Percentiles rank a stretch among this genome's conserved stretches.
These are phyloP conservation scores for Peribatodes rhomboidaria DNA, from an alignment of 2,888 invertebrate genomes.

Conservation along the genomic window DNA sequence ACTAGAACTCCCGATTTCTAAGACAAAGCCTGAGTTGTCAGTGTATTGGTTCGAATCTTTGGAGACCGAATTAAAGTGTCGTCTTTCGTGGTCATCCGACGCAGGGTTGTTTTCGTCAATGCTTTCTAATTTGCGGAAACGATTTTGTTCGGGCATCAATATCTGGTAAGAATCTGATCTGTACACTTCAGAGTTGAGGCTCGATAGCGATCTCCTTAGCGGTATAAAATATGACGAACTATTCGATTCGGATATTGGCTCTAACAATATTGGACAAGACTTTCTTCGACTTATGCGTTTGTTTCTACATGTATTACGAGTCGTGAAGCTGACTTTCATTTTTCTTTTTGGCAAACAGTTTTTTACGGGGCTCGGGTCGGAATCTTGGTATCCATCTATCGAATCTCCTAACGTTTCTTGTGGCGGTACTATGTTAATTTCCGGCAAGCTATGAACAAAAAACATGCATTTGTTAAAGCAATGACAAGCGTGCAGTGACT, in stretches of 20 bases:
- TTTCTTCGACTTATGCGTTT: conserved; percentile 52
- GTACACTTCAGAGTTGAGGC: conserved; percentile 63
- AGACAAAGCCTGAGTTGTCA: conserved; percentile 30
- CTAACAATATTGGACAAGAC: conserved; percentile 47
- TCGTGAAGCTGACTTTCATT: conserved; percentile 52
- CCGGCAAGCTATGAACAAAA: conserved; percentile 59
- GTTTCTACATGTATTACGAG: conserved; percentile 38
- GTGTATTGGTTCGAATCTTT: conserved; percentile 38
- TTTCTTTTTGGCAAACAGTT: conserved; percentile 55
- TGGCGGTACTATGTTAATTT: conserved; percentile 47
- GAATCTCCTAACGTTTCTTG: conserved; percentile 59
- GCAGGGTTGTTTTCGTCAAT: conserved; percentile 62
- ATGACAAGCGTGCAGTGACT: conserved; percentile 24
- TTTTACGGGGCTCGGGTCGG: conserved; percentile 65
- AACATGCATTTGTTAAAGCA: conserved; percentile 36
- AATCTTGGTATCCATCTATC: conserved; percentile 74
- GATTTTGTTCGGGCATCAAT: conserved; percentile 58
- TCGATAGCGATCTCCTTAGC: conserved; percentile 41
- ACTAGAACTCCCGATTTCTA: conserved; percentile 63
- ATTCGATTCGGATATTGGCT: conserved; percentile 64
- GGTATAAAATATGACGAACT: conserved; percentile 55
- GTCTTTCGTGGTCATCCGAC: conserved; percentile 36
- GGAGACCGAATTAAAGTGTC: conserved; percentile 38
- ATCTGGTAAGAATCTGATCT: conserved; percentile 74
- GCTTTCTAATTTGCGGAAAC: conserved; percentile 52